Conservation (phyloP, 1,140 invertebrate species). For the Drosophila lini region DNA sequence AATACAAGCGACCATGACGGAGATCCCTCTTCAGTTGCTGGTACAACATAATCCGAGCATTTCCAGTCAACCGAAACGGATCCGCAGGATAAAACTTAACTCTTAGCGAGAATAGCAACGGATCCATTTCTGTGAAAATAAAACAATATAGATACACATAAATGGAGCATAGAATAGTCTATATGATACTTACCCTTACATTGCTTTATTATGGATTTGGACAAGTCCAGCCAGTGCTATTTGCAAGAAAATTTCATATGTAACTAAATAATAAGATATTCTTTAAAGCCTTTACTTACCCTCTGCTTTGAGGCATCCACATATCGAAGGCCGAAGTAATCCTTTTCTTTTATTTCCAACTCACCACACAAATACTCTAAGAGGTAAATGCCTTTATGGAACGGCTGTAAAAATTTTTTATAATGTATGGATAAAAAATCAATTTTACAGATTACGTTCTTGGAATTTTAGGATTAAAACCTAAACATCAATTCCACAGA, state of each 20-base stretch:
- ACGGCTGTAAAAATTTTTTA: constrained; percentile 87
- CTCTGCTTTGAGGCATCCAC: constrained; percentile 96
- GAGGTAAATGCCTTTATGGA: constrained; percentile 96
- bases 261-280: not conserved
- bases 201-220: constrained; percentile 97
- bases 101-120: constrained; percentile 95
- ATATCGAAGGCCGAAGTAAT: constrained; percentile 98
- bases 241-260: constrained; percentile 56
- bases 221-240: constrained; percentile 98
- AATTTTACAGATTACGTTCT: not conserved
- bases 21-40: constrained; percentile 97
- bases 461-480: not conserved
- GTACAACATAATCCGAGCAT: constrained; percentile 87
- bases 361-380: constrained; percentile 97
- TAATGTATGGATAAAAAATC: not conserved
- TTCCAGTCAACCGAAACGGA: constrained; percentile 87
- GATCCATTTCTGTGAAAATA: constrained; percentile 89
- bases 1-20: constrained; percentile 96
- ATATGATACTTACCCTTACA: constrained; percentile 91
- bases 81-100: constrained; percentile 98
- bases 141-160: not conserved
- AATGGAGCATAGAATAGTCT: too few relatives aligned
- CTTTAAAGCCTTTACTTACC: constrained; percentile 86
- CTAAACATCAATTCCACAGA: not conserved
- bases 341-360: constrained; percentile 96